A percentile compares a stretch with the other conserved stretches of the same genome.
Evolutionary conservation across 2,888 invertebrate species (phyloP).

Genomic region (Netelia fuscicornis): DNA sequence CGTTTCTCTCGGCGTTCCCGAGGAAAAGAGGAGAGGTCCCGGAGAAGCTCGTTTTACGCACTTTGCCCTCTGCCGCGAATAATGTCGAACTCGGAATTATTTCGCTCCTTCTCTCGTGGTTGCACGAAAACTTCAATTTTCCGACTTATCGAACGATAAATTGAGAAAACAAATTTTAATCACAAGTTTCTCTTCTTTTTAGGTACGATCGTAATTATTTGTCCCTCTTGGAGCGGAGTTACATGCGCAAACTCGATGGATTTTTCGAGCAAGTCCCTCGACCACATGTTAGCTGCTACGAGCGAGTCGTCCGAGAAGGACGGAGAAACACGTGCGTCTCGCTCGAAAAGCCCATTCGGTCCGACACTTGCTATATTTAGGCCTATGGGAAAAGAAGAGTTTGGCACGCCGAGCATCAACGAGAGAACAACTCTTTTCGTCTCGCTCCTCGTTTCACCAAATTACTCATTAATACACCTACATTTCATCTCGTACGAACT

Average conservation of each 20-base stretch:
- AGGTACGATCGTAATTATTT: background rate
- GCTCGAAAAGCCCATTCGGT: slow-evolving; percentile 72
- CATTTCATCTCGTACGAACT: slow-evolving; percentile 30
- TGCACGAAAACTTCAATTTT: too few species aligned
- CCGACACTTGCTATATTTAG: slow-evolving; percentile 83
- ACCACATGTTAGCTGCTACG: slow-evolving; percentile 61
- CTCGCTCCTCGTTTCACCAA: slow-evolving; percentile 7
- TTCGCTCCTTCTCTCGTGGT: too few species aligned
- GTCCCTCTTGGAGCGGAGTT: background rate
- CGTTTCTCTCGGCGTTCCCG: slow-evolving; percentile 32
- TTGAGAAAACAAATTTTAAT: background rate
- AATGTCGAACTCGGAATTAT: too few species aligned
- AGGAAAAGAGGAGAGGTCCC: slow-evolving; percentile 40
- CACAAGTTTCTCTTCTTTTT: background rate
- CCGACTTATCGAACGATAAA: too few species aligned
- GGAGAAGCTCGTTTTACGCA: slow-evolving; percentile 64
- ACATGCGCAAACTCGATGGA: slow-evolving; percentile 18
- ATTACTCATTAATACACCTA: slow-evolving; percentile 55
- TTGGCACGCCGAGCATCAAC: slow-evolving; percentile 56
- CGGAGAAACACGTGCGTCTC: slow-evolving; percentile 79
- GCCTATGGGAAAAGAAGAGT: slow-evolving; percentile 83
- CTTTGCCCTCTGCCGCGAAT: slow-evolving; percentile 60
- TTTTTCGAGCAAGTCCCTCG: slow-evolving; percentile 46
- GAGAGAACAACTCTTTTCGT: background rate
- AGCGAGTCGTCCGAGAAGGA: slow-evolving; percentile 45